phyloP scores from a whole-genome alignment of 2,113 vertebrate genomes.

The Bungarus multicinctus region DNA sequence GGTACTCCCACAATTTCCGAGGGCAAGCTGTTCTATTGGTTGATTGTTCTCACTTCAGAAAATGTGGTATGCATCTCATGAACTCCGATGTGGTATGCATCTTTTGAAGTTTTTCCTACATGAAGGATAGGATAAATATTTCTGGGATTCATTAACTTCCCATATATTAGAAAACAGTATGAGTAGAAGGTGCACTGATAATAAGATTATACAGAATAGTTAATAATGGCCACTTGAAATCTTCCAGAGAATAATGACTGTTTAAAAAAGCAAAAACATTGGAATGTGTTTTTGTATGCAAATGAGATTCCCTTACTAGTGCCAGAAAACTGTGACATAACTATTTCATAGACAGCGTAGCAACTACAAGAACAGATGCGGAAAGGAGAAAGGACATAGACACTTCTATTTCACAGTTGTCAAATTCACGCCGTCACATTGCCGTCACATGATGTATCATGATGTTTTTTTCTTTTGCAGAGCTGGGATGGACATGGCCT shows the following conservation, averaged over 20 bases:
- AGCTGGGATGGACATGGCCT: no score
- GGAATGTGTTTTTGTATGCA: not conserved
- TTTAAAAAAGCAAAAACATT: not conserved
- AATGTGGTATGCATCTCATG: not conserved
- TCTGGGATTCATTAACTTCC: not conserved
- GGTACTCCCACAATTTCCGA: no score
- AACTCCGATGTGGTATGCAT: not conserved
- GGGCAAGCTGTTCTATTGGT: no score
- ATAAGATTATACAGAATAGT: not conserved
- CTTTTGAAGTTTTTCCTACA: not conserved
- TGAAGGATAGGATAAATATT: not conserved
- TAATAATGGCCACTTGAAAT: not conserved
- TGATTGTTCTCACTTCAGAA: no score
- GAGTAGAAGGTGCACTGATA: not conserved
- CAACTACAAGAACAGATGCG: not conserved
- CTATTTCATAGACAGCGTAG: not conserved
- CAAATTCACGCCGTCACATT: accelerated
- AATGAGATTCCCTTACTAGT: not conserved
- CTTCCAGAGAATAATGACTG: not conserved
- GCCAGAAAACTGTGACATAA: not conserved
- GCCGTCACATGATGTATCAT: no score
- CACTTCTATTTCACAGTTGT: not conserved
- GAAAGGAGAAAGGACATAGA: not conserved
- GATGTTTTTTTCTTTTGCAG: no score
- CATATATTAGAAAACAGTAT: not conserved